These are phyloP conservation scores for Drosophila neotestacea DNA, from an alignment of 2,888 invertebrate species.

Conservation along the genomic window DNA sequence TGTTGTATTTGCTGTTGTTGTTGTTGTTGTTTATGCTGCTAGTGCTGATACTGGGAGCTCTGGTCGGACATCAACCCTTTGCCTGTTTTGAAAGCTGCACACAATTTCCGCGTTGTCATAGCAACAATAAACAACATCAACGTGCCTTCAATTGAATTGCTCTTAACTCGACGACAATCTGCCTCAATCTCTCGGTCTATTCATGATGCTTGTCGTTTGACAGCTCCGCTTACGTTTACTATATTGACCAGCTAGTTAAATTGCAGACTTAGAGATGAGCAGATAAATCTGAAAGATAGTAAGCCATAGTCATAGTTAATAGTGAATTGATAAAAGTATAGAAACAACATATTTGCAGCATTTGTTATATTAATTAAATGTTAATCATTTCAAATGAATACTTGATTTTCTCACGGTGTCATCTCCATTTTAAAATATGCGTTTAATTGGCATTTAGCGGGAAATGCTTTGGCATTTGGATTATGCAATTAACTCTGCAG, in stretches of 20 bases:
- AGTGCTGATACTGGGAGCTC: conserved; percentile 34
- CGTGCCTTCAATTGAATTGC: conserved; percentile 65
- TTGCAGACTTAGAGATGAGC: conserved; percentile 8
- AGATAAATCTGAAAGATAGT: conserved; percentile 5
- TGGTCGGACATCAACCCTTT: conserved; percentile 58
- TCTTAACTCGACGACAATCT: conserved; percentile 67
- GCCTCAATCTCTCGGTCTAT: conserved; percentile 54
- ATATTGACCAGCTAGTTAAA: conserved; percentile 4
- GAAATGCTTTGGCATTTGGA: conserved; percentile 26
- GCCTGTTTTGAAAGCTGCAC: conserved; percentile 48
- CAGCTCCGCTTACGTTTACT: conserved; percentile 6
- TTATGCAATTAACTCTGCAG: conserved; percentile 36
- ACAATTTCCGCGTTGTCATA: conserved; percentile 77
- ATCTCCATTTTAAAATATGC: not conserved
- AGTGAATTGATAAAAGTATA: not conserved
- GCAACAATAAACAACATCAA: conserved; percentile 60
- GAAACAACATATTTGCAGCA: no score
- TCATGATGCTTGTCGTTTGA: conserved; percentile 41
- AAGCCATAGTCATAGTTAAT: not conserved
- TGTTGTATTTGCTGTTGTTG: conserved; percentile 17
- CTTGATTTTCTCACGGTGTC: not conserved
- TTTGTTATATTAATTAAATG: no score
- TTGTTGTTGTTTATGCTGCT: conserved; percentile 26
- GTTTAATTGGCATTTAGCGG: not conserved
- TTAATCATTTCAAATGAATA: no score